A percentile compares a stretch with the other conserved stretches of the same genome.
Conservation (phyloP, 2,888 invertebrate species). For the Pseudolycoriella hygida region DNA sequence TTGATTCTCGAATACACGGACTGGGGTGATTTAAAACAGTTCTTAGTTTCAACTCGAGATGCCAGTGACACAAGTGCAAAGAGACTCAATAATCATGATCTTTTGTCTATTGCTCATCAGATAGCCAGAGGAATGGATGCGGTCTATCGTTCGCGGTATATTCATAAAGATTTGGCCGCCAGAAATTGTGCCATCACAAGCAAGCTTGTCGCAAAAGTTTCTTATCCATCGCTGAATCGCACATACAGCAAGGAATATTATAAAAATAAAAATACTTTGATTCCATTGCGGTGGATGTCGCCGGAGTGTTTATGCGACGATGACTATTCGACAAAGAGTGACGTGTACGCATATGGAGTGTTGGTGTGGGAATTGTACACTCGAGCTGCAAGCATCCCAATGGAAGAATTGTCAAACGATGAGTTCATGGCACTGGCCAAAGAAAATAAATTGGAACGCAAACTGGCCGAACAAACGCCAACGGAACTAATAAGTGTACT, state of each 20-base stretch:
- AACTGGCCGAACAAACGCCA: slow-evolving; percentile 43
- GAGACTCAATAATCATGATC: slow-evolving; percentile 42
- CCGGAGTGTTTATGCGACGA: slow-evolving; percentile 78
- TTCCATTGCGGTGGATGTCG: slow-evolving; percentile 83
- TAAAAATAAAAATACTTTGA: slow-evolving; percentile 63
- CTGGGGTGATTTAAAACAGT: slow-evolving; percentile 91
- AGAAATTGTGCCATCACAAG: slow-evolving; percentile 81
- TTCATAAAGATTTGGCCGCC: slow-evolving; percentile 83
- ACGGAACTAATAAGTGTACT: slow-evolving; percentile 38
- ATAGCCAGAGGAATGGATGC: slow-evolving; percentile 70
- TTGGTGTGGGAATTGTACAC: slow-evolving; percentile 80
- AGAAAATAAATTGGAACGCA: slow-evolving; percentile 46
- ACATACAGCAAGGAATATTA: slow-evolving; percentile 83
- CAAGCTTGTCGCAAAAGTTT: slow-evolving; percentile 61
- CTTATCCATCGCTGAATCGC: slow-evolving; percentile 57
- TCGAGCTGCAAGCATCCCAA: slow-evolving; percentile 59
- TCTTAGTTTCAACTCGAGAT: slow-evolving; percentile 39
- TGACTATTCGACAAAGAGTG: slow-evolving; percentile 82
- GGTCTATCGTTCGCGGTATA: slow-evolving; percentile 51
- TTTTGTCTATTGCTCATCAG: slow-evolving; percentile 50
- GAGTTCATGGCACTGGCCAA: slow-evolving; percentile 22
- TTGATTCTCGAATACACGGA: slow-evolving; percentile 84
- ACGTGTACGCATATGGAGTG: slow-evolving; percentile 81
- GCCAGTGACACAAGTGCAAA: slow-evolving; percentile 12
- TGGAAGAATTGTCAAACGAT: slow-evolving; percentile 30